These are phyloP conservation scores for Pseudeuparius sepicola DNA, from an alignment of 2,888 invertebrate genomes.

Conservation along the genomic window DNA sequence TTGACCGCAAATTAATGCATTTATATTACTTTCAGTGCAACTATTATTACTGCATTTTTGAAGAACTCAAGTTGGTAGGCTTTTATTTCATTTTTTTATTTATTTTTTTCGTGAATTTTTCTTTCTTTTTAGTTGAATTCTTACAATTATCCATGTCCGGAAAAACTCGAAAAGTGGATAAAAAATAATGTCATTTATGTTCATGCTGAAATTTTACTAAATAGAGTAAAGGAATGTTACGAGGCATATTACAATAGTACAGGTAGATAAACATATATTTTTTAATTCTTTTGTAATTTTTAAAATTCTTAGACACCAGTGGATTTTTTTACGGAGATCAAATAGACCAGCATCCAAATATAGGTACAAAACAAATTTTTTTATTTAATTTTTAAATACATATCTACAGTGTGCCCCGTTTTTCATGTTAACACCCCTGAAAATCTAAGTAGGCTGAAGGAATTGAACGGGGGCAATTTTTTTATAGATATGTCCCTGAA, in stretches of 20 bases:
- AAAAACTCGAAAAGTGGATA: constrained; percentile 29
- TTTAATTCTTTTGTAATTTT: not conserved
- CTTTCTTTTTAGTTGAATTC: constrained; percentile 27
- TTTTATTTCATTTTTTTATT: constrained; percentile 27
- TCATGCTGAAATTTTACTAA: constrained; percentile 25
- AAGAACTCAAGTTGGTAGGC: constrained; percentile 27
- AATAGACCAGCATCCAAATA: not conserved
- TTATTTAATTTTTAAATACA: constrained; percentile 12
- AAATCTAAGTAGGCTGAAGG: no score
- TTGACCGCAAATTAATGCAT: not conserved
- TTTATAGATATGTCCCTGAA: no score
- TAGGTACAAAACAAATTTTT: constrained; percentile 3
- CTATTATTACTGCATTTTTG: constrained; percentile 26
- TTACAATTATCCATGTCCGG: constrained; percentile 27
- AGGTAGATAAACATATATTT: no score
- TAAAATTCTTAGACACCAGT: constrained; percentile 18
- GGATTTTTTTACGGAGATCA: constrained; percentile 20
- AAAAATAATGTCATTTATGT: constrained; percentile 28
- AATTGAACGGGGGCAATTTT: no score
- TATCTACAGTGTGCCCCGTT: no score
- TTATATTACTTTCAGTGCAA: constrained; percentile 26
- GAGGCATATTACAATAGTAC: no score
- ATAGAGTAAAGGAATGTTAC: constrained; percentile 24
- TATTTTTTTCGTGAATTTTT: constrained; percentile 1
- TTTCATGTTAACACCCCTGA: no score